Evolutionary conservation across 2,888 invertebrate genomes (phyloP), one percentile per base, ranked within the genome.

Genomic region (Chrysina gloriosa): DNA sequence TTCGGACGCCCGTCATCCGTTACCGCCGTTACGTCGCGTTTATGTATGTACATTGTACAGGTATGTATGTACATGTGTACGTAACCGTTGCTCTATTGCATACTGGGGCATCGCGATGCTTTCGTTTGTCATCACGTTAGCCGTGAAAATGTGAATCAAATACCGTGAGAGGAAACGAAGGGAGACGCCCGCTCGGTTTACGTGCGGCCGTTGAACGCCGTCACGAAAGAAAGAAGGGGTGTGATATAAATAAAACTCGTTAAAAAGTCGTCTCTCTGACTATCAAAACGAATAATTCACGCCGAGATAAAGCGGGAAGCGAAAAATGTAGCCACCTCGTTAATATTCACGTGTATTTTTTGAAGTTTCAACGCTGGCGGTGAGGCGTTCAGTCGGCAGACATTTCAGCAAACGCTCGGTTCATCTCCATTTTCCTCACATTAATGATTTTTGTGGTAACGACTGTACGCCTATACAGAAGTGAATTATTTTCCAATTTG

Each of bases 231-330:
- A 27, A 50, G 27, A 25, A 27, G 50, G 5, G 50, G 34, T 7
- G 27, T 27, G 50, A 29, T 50, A 14, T 50, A 50, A 50, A 50
- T 50, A 50, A 50, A 50, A 27, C 29, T 50, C 50, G 50, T 50
- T 50, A 50, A 29, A 50, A 50, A 27, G 27, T 50, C 50, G 27
- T 50, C 50, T 50, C 29, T 50, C 5, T 27, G 50, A 27, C 27
- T 50, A 27, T 50, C 27, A 50, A 50, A 50, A 50, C 50, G 50
- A 50, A 50, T 50, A 50, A 50, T 50, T 50, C 27, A 50, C 27
- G 50, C 29, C 27, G 14, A 27, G 50, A 50, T 50, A 50, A 50
- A 27, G 50, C 11, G 16, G 50, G 5, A 7, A 27, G 50, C 11
- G 11, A 50, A 50, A 50, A 27, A 29, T 27, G 5, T 27, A 16